Evolutionary conservation across 2,888 invertebrate genomes (phyloP).

Genomic region (Cephus rjabovi): DNA sequence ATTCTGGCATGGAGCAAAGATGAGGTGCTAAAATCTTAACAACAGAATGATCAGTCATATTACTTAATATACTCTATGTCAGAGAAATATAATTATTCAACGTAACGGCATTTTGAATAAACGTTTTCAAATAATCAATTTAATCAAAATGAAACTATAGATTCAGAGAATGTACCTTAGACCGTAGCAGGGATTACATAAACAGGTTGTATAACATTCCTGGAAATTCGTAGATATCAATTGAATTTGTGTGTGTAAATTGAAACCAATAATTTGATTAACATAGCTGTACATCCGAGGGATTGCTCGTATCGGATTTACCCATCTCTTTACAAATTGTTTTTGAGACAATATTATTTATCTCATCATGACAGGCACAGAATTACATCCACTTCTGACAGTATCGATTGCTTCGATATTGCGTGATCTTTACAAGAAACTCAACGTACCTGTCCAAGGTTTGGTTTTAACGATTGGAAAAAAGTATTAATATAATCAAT

Average conservation of each 20-base stretch:
- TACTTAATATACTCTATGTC: neutral
- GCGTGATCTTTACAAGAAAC: neutral
- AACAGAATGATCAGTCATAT: neutral
- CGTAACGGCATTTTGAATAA: neutral
- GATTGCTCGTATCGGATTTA: neutral
- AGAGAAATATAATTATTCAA: neutral
- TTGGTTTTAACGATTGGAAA: neutral
- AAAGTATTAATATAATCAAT: neutral
- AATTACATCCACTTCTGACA: neutral
- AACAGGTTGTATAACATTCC: neutral
- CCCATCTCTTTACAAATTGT: neutral
- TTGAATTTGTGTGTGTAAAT: neutral
- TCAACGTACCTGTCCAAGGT: neutral
- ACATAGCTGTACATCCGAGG: neutral
- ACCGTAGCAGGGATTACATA: neutral
- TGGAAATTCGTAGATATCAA: neutral
- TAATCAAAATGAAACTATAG: neutral
- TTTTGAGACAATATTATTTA: neutral
- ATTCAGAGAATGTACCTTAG: neutral
- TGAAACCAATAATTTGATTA: neutral
- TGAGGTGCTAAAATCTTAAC: conserved; percentile 17
- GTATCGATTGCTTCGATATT: neutral
- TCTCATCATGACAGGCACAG: neutral
- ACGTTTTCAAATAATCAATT: neutral
- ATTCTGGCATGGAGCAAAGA: conserved; percentile 21